phyloP scores from a whole-genome alignment of 2,113 vertebrate species.

The Tachycineta bicolor region DNA sequence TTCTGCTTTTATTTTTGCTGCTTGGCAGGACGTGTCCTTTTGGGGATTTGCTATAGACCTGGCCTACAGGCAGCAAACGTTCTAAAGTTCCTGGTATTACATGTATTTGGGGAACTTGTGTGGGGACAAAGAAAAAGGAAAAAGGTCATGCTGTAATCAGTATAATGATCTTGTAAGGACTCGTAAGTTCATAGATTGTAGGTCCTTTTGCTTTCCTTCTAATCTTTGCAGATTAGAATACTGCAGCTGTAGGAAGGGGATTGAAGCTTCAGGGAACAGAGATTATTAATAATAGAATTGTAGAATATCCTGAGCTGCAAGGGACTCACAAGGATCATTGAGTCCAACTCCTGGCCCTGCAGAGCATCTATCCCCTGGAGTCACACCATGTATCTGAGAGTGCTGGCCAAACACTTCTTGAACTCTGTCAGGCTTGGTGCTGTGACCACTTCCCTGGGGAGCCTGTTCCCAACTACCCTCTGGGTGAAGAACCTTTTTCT shows the following conservation, averaged over 20 bases:
- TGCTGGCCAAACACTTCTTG: neutral
- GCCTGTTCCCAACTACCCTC: neutral
- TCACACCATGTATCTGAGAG: neutral
- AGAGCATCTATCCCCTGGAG: neutral
- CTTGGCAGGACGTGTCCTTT: neutral
- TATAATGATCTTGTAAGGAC: neutral
- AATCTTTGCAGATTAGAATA: neutral
- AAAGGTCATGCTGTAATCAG: neutral
- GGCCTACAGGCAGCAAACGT: neutral
- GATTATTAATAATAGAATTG: neutral
- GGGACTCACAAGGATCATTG: neutral
- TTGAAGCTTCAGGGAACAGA: neutral
- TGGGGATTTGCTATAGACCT: neutral
- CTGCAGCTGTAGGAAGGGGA: neutral
- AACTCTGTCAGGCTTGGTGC: neutral
- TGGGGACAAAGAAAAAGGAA: neutral
- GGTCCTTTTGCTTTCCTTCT: neutral
- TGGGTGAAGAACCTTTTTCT: neutral
- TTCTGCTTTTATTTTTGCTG: neutral
- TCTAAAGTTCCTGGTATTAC: neutral
- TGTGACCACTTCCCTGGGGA: neutral
- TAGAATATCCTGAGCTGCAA: neutral
- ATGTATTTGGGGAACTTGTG: neutral
- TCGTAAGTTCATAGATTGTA: neutral
- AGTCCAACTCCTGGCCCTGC: neutral